Base-by-base conservation (phyloP, 2,113 vertebrate genomes). In the Cygnus atratus region DNA sequence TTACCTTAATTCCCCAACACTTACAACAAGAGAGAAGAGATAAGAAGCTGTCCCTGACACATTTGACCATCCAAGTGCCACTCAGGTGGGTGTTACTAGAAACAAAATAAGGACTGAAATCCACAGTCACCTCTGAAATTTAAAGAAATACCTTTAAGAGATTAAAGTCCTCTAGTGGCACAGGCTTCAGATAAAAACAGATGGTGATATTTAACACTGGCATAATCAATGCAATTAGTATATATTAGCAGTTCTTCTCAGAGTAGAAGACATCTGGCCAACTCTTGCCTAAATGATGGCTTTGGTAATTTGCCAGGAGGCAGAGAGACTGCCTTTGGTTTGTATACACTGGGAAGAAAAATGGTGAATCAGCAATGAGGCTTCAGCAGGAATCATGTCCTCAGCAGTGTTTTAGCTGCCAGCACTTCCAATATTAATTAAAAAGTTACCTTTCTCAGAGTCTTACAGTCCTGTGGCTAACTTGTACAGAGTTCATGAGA, bases 241-340 rank as follows among this genome's bases (percentile, higher is more conserved):
- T 75, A 68, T 44, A 81, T 68, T 75, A 90, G 61, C 16, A 80
- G 29, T 21, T 8, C 50, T 80, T 82, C 44, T 55, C 20, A 9
- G 25, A 12, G 20, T 46, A 50, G 82, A 84, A 90, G 71, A 84
- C 39, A 94, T 67, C 85, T 92, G 76, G 85, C 41, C 72, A 87
- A 44, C 52, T 78, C 35, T 57, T 83, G 37, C 33, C 67, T 77
- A 77, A 67, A 25, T 70, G 57, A 84, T 90, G 65, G 43, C 43
- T 86, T 81, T 63, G 68, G 65, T 81, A 78, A 65, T 9, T 81
- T 94, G 88, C 71, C 91, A 94, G 66, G 19, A 95, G 75, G 75
- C 71, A 91, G n/a, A 74, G 4, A 67, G 48, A 50, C 25, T 70
- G 67, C 46, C 41, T 91, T 78, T 72, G 65, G 77, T 81, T 94